Evolutionary conservation across 2,888 invertebrate species (phyloP).

Genomic region (Melanostoma mellinum): DNA sequence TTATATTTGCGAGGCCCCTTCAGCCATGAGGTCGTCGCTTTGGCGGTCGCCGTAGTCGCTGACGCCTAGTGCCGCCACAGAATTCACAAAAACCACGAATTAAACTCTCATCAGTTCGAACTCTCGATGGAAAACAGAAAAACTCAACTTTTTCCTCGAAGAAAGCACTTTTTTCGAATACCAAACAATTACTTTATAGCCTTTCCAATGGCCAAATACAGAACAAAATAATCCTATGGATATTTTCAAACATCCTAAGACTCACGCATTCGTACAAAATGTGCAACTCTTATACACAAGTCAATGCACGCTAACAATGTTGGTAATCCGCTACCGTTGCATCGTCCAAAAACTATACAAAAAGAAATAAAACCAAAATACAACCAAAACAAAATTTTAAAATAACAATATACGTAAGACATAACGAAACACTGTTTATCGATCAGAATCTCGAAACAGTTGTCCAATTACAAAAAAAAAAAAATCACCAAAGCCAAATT

Average conservation of each 20-base stretch:
- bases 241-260: conserved; percentile 15
- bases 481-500: conserved; percentile 59
- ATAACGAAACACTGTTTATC: conserved; percentile 63
- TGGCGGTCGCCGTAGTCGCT: too few species aligned
- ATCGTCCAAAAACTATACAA: conserved; percentile 28
- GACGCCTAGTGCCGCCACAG: too few species aligned
- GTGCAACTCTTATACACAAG: conserved; percentile 30
- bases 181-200: not conserved
- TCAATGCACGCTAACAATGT: conserved; percentile 40
- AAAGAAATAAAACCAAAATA: conserved; percentile 43
- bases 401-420: conserved; percentile 33
- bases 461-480: conserved; percentile 69
- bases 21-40: too few species aligned
- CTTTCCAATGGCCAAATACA: not conserved
- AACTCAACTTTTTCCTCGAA: too few species aligned
- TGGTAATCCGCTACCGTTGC: conserved; percentile 34
- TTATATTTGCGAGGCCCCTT: too few species aligned
- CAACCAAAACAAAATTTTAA: conserved; percentile 25
- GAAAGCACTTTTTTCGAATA: too few species aligned
- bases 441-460: conserved; percentile 70
- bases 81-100: too few species aligned
- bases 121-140: too few species aligned
- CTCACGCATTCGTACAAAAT: conserved; percentile 13
- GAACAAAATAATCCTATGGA: not conserved
- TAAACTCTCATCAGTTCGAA: too few species aligned